Evolutionary conservation across 2,797 vertebrate species (phyloP).

Genomic region (Sorex maritimensis): DNA sequence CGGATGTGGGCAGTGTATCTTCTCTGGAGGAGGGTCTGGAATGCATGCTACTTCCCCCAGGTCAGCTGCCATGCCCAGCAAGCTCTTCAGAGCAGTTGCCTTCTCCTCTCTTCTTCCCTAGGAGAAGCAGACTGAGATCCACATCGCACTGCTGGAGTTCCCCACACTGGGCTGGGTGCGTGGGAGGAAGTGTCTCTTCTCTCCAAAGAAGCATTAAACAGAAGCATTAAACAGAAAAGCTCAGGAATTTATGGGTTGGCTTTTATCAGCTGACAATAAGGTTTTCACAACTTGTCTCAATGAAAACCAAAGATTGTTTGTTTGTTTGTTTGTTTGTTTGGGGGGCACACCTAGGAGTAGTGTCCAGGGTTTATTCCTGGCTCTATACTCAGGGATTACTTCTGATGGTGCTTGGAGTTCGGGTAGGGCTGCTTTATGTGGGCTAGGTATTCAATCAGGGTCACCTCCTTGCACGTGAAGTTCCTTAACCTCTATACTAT

Average conservation of each 20-base stretch:
- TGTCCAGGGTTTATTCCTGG: no score
- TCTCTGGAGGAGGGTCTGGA: slow-evolving; percentile 33
- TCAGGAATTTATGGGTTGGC: background rate
- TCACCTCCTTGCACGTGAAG: no score
- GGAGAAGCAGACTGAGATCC: background rate
- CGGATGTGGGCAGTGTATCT: background rate
- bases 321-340: no score
- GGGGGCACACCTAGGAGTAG: no score
- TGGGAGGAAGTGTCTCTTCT: no score
- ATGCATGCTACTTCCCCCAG: background rate
- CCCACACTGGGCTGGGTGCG: rapidly evolving
- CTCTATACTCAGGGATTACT: no score
- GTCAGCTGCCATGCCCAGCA: background rate
- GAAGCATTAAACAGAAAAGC: background rate
- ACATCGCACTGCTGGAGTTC: background rate
- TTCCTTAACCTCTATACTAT: background rate
- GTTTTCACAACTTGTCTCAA: slow-evolving; percentile 34
- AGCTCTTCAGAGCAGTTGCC: background rate
- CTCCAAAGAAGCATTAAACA: background rate
- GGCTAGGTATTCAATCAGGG: no score
- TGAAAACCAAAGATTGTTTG: background rate
- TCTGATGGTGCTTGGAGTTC: no score
- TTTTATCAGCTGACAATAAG: background rate
- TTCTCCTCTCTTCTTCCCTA: background rate
- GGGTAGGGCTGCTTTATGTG: no score